Percentiles rank a stretch among this genome's conserved stretches.
These are phyloP conservation scores for Argynnis bischoffii DNA, from an alignment of 2,888 invertebrate genomes.

Conservation along the genomic window DNA sequence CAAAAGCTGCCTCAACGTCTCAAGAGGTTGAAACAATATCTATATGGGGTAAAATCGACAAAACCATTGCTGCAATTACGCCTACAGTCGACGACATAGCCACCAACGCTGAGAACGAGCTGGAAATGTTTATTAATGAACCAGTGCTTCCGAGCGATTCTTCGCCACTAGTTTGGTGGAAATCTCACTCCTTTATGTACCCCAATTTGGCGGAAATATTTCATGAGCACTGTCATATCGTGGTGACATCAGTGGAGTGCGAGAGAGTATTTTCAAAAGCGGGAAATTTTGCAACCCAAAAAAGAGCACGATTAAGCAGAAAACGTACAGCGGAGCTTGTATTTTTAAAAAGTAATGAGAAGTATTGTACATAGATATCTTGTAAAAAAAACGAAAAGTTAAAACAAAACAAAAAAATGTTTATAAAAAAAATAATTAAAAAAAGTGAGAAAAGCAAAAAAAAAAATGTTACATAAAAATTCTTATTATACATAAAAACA, in stretches of 20 bases:
- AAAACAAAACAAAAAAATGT: no score
- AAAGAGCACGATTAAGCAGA: conserved; percentile 26
- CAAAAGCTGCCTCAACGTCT: background rate
- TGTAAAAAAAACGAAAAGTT: no score
- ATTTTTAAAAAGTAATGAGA: conserved; percentile 24
- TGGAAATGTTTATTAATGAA: conserved; percentile 4
- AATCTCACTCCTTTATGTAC: conserved; percentile 28
- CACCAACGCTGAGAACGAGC: background rate
- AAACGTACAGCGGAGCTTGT: conserved; percentile 27
- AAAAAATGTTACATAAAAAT: no score
- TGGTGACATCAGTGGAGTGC: conserved; percentile 32
- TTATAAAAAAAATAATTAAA: no score
- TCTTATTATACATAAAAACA: no score
- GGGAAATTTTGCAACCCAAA: conserved; percentile 18
- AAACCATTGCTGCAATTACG: conserved; percentile 28
- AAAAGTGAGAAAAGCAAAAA: no score
- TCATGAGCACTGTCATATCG: conserved; percentile 23
- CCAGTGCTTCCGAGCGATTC: background rate
- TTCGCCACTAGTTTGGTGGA: conserved; percentile 27
- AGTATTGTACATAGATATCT: no score
- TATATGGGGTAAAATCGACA: conserved; percentile 33
- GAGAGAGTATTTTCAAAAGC: conserved; percentile 25
- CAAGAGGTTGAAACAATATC: conserved; percentile 15
- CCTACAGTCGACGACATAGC: conserved; percentile 12
- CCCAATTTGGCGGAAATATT: conserved; percentile 33